phyloP scores from a whole-genome alignment of 2,888 invertebrate species.

The Aporophyla nigra region DNA sequence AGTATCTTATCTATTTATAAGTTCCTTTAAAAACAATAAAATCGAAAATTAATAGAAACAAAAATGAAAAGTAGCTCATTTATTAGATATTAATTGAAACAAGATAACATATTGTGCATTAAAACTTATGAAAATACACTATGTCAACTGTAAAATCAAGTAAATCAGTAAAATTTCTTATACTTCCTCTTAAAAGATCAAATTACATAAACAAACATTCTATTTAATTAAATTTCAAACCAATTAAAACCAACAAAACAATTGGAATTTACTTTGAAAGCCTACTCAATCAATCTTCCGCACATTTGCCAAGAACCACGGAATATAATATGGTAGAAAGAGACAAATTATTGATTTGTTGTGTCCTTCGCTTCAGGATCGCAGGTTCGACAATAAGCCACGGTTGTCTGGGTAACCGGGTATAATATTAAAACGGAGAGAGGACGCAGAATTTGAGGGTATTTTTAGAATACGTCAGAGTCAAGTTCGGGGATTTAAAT shows the following conservation, averaged over 20 bases:
- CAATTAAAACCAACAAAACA: constrained; percentile 10
- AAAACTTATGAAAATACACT: too few relatives aligned
- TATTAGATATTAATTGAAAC: too few relatives aligned
- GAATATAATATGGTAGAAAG: background rate
- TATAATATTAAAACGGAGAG: background rate
- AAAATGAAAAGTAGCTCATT: too few relatives aligned
- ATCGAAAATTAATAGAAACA: too few relatives aligned
- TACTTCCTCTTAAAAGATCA: too few relatives aligned
- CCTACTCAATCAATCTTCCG: background rate
- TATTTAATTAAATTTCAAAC: background rate
- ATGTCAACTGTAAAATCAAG: too few relatives aligned
- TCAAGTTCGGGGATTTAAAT: background rate
- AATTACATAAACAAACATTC: too few relatives aligned
- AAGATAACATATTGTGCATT: too few relatives aligned
- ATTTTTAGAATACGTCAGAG: background rate
- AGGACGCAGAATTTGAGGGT: background rate
- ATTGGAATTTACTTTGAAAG: background rate
- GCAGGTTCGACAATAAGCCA: constrained; percentile 20
- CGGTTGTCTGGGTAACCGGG: constrained; percentile 41
- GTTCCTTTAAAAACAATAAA: too few relatives aligned
- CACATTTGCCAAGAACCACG: background rate
- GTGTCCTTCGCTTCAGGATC: constrained; percentile 31
- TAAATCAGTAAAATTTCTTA: too few relatives aligned
- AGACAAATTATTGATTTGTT: constrained; percentile 41
- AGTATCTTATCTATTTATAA: too few relatives aligned